phyloP scores from a whole-genome alignment of 2,113 vertebrate genomes.

The Aix galericulata region DNA sequence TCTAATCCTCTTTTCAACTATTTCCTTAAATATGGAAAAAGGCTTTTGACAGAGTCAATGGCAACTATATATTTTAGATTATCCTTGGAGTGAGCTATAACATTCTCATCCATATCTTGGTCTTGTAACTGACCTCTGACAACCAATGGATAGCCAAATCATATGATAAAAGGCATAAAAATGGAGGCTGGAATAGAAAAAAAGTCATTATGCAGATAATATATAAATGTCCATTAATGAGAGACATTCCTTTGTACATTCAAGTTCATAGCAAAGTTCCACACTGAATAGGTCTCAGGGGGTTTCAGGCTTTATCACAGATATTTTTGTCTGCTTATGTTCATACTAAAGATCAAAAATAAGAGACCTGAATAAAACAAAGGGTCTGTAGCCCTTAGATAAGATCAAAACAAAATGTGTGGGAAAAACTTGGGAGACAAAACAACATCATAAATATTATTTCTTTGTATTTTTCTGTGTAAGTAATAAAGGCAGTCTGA shows the following conservation, averaged over 20 bases:
- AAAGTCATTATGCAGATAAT: conserved; percentile 27
- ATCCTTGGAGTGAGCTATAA: background rate
- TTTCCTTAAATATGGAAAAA: conserved; percentile 2
- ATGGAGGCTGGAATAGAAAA: background rate
- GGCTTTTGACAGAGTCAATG: conserved; percentile 9
- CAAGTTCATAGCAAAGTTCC: background rate
- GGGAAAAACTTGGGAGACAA: background rate
- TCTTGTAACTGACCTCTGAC: background rate
- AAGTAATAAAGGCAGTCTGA: background rate
- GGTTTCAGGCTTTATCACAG: background rate
- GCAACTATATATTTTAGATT: conserved; percentile 39
- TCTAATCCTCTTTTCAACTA: conserved; percentile 10
- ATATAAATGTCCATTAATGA: conserved; percentile 38
- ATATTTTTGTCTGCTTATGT: background rate
- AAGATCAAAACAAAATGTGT: conserved; percentile 20
- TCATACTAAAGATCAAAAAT: conserved; percentile 5
- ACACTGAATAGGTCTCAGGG: background rate
- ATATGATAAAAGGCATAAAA: conserved; percentile 35
- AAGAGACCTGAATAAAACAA: background rate
- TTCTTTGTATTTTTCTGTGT: background rate
- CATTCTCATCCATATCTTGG: conserved; percentile 8
- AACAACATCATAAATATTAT: conserved; percentile 7
- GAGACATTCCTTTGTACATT: conserved; percentile 20
- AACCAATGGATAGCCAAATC: background rate
- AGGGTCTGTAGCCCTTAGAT: background rate